Conservation (phyloP, 2,113 vertebrate genomes). For the Zingel zingel region DNA sequence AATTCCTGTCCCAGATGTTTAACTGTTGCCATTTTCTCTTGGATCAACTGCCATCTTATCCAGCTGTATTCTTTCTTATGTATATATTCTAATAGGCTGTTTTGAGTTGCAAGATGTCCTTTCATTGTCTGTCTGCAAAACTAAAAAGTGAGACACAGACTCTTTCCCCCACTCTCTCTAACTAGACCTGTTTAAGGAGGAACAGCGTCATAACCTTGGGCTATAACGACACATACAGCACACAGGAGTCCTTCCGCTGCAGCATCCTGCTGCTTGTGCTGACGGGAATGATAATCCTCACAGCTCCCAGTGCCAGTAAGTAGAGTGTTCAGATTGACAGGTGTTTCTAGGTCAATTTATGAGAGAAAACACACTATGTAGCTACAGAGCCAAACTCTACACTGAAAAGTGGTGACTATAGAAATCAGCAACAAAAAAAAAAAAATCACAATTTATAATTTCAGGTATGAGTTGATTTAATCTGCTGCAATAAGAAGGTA, state of each 20-base stretch:
- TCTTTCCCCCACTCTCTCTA: neutral
- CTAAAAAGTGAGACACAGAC: neutral
- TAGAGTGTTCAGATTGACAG: neutral
- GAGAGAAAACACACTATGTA: neutral
- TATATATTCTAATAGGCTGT: neutral
- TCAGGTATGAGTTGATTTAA: slow-evolving; percentile 44
- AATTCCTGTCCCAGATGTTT: no score
- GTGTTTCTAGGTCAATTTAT: slow-evolving; percentile 1
- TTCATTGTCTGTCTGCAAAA: slow-evolving; percentile 18
- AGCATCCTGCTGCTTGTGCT: slow-evolving; percentile 64
- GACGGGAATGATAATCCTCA: slow-evolving; percentile 10
- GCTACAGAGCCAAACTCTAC: neutral
- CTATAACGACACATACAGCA: slow-evolving; percentile 55
- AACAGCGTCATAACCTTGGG: slow-evolving; percentile 71
- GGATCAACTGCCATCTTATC: neutral
- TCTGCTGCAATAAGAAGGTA: slow-evolving; percentile 29
- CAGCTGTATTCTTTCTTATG: neutral
- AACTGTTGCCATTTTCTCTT: neutral
- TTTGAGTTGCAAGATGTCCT: neutral
- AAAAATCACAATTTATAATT: neutral
- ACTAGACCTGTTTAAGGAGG: slow-evolving; percentile 26
- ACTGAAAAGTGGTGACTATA: neutral
- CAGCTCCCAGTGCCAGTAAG: slow-evolving; percentile 13
- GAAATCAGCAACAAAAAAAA: neutral
- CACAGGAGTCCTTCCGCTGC: slow-evolving; percentile 59